Evolutionary conservation across 2,797 vertebrate genomes (phyloP), one percentile per base, ranked within the genome.

Genomic region (Ctenochaetus hawaiiensis): DNA sequence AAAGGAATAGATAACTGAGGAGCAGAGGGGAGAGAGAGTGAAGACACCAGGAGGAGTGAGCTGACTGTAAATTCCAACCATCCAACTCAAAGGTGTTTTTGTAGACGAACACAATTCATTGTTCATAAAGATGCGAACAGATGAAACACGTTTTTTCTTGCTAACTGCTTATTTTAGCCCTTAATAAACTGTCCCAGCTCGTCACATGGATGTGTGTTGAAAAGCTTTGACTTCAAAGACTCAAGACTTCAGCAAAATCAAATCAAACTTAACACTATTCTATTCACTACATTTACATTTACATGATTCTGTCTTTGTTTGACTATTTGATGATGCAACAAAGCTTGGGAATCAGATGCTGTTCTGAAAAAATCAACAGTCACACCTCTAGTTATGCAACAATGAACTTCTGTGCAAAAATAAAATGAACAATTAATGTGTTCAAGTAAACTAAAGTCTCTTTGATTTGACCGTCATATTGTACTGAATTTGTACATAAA

Each of bases 401-500:
- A 0, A 67, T 60, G 34, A 59, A 65, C 52, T 68, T 61, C 45
- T 52, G 56, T 37, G 60, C 39, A 49, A 75, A 67, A 64, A 72
- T 53, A 73, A 74, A 81, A 67, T 20, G 11, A 66, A 10, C 17
- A 48, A 44, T 65, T 43, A 67, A 80, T 56, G 23, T 64, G 34
- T 58, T 66, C 30, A 57, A 53, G 12, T 22, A 20, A 67, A 51
- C n/a, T 18, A 14, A 45, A 66, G 59, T 54, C 47, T 52, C 57
- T 60, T 30, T n/a, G 74, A 78, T 67, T 59, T 34, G n/a, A 67
- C 39, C 70, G 67, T 63, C 20, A 54, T 20, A 60, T 47, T 67
- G 2, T 72, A 45, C 17, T 67, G 61, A 82, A 79, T 82, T 57
- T 30, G 10, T 10, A 39, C 39, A 39, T 9, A 8, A 39, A 9